Evolutionary conservation across 2,888 invertebrate genomes (phyloP).

Genomic region (Dendrolimus houi): DNA sequence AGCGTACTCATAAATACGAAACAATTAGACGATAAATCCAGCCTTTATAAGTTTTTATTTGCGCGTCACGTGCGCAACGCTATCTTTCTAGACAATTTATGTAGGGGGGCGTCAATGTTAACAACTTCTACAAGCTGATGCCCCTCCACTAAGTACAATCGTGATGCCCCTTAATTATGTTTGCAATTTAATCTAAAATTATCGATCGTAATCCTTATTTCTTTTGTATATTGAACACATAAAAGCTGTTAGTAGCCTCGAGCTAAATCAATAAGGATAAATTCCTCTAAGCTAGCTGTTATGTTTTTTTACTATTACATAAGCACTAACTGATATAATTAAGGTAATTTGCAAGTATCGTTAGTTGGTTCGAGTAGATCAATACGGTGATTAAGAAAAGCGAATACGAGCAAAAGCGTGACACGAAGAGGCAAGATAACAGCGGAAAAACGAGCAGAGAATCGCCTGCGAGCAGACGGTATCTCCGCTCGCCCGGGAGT

Average conservation of each 20-base stretch:
- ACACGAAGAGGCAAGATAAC: conserved; percentile 70
- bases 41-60: conserved; percentile 63
- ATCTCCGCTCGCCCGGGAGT: conserved; percentile 64
- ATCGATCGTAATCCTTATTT: too few species aligned
- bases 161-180: conserved; percentile 55
- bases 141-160: conserved; percentile 44
- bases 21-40: conserved; percentile 66
- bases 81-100: conserved; percentile 51
- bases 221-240: too few species aligned
- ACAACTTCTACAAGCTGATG: conserved; percentile 59
- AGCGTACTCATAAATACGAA: conserved; percentile 46
- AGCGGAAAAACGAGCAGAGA: conserved; percentile 63
- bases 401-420: conserved; percentile 63
- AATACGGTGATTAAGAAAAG: conserved; percentile 59
- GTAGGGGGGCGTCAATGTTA: conserved; percentile 57
- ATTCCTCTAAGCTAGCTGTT: not conserved
- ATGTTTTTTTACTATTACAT: not conserved
- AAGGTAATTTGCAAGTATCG: conserved; percentile 37
- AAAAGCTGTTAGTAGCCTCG: too few species aligned
- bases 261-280: too few species aligned
- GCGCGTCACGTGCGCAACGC: conserved; percentile 60
- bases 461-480: conserved; percentile 64
- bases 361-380: conserved; percentile 38
- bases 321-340: conserved; percentile 5
- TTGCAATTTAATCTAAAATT: conserved; percentile 38